These are phyloP conservation scores for Protodeltote pygarga DNA, from an alignment of 2,888 invertebrate species.

Conservation along the genomic window DNA sequence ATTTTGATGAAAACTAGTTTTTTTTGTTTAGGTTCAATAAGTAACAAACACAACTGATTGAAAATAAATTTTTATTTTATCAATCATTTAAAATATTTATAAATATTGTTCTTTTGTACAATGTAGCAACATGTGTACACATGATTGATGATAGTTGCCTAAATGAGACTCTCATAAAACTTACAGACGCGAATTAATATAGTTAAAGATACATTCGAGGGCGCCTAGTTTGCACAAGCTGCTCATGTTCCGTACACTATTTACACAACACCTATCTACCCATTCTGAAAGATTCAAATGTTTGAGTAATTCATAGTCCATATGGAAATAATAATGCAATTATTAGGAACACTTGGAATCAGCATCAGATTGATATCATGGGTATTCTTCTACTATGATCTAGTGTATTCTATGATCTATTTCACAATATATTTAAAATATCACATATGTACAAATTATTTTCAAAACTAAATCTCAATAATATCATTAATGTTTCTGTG, in stretches of 20 bases:
- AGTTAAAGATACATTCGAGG: slow-evolving; percentile 52
- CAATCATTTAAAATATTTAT: slow-evolving; percentile 85
- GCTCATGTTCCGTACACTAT: slow-evolving; percentile 59
- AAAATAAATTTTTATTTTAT: slow-evolving; percentile 86
- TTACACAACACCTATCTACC: slow-evolving; percentile 61
- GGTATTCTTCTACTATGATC: slow-evolving; percentile 75
- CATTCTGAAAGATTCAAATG: slow-evolving; percentile 54
- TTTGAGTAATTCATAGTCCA: slow-evolving; percentile 55
- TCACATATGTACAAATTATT: slow-evolving; percentile 86
- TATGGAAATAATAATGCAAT: slow-evolving; percentile 53
- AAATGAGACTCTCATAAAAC: slow-evolving; percentile 68
- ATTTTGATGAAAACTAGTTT: background rate
- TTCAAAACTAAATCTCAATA: slow-evolving; percentile 74
- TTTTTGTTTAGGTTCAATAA: slow-evolving; percentile 7
- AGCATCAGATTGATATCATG: slow-evolving; percentile 67
- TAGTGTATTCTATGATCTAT: slow-evolving; percentile 71
- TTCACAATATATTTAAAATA: slow-evolving; percentile 84
- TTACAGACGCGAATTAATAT: slow-evolving; percentile 58
- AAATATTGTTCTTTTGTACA: slow-evolving; percentile 86
- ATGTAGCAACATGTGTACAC: slow-evolving; percentile 78
- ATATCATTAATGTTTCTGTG: slow-evolving; percentile 71
- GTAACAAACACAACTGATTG: slow-evolving; percentile 67
- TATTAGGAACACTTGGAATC: slow-evolving; percentile 63
- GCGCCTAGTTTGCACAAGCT: slow-evolving; percentile 52
- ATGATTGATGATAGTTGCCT: slow-evolving; percentile 67